Evolutionary conservation across 2,797 vertebrate species (phyloP), one percentile per base, ranked within the genome.

Genomic region (Morus bassanus): DNA sequence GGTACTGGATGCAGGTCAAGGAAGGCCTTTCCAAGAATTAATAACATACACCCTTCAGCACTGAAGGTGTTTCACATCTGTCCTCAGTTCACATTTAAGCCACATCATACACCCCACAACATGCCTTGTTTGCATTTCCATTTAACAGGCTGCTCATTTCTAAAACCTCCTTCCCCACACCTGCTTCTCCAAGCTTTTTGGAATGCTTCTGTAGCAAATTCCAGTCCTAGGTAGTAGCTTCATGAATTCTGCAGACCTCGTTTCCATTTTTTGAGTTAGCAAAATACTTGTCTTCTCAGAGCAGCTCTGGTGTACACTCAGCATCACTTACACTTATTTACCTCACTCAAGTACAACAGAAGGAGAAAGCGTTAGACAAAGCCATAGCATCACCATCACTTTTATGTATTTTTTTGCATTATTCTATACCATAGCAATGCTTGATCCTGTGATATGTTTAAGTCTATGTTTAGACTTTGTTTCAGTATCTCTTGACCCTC

Each of bases 71-170:
- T 43, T 43, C 43, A 43, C 15, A 43, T 43, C 43, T 43, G 43
- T 85, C 65, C 31, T 72, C n/a, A 13, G 30, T 48, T 76, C 21
- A 23, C 25, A 4, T 39, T 63, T 88, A 59, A 81, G 24, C 43
- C 35, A 10, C 1, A 0, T 50, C 8, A 13, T 24, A 15, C 7
- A 50, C 33, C 22, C 18, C 1, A 0, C 1, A 2, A 9, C 18
- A 8, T 39, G 35, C 31, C 43, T 80, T 63, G 43, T 76, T 88
- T 91, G 50, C 43, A 35, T 77, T 81, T 85, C 35, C 8, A 25
- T 23, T 53, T 53, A 80, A 30, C 37, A 68, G 50, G 18, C 17
- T n/a, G 24, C 28, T 72, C 30, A 25, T 35, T 67, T 53, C 33
- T 64, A 23, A 45, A 83, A 60, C 46, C 35, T 74, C 19, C n/a